These are phyloP conservation scores for Zalophus californianus DNA, from an alignment of 2,797 vertebrate genomes.

Conservation along the genomic window DNA sequence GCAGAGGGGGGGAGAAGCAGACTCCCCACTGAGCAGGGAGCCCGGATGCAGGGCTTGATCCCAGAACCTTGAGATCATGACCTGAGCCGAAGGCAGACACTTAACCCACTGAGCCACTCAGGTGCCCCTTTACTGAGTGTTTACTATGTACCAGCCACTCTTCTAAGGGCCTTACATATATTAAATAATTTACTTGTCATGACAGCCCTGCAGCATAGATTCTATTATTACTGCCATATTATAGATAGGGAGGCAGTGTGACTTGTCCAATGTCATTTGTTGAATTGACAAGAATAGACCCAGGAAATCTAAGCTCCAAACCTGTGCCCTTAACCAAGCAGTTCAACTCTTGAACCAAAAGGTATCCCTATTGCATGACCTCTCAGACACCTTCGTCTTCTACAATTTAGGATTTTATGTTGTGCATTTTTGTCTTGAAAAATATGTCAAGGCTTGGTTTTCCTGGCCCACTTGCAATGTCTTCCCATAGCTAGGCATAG, in stretches of 20 bases:
- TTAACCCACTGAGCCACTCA: background rate
- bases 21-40: background rate
- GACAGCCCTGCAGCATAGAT: background rate
- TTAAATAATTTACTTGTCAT: background rate
- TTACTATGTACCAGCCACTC: background rate
- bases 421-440: background rate
- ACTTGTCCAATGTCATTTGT: background rate
- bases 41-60: background rate
- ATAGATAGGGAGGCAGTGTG: background rate
- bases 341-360: background rate
- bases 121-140: background rate
- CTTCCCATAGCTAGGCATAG: background rate
- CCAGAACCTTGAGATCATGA: background rate
- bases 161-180: background rate
- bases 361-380: background rate
- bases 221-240: background rate
- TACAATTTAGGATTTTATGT: background rate
- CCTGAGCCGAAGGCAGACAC: background rate
- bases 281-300: background rate
- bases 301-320: background rate
- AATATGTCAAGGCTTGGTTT: background rate
- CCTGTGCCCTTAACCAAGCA: background rate
- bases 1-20: background rate
- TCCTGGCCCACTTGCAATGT: background rate
- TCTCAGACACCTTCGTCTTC: background rate